Evolutionary conservation across 2,888 invertebrate genomes (phyloP), one percentile per base, ranked within the genome.

Genomic region (Griposia aprilina): DNA sequence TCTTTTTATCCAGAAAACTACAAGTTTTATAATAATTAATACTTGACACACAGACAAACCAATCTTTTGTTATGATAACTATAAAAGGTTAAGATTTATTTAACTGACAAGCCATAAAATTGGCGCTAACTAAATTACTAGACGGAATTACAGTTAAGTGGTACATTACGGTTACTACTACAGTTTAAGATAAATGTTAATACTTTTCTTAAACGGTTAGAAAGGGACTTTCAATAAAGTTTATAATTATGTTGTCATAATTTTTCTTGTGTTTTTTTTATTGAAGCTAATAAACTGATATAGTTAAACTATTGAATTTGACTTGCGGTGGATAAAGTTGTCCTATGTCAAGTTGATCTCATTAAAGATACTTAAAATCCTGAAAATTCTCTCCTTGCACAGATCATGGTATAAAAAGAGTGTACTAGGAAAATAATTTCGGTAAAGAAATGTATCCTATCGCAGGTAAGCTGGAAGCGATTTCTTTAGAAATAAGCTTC

Each of bases 111-210:
- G 63, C 74, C 57, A 36, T 84, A 69, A 82, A 80, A 85, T 82
- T 84, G 76, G 80, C 62, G 70, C 80, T 85, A 82, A 50, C 85
- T 77, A 86, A 85, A 87, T 85, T 85, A 77, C 80, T 74, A 60
- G 20, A 62, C 5, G 55, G 71, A 71, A 67, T 84, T 76, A 79
- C 48, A 75, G 76, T 70, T 76, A 87, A 84, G 83, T 86, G 80
- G 76, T 67, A 74, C 52, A 80, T 85, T 82, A 80, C 45, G 48
- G 74, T 69, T 65, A 30, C 55, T 48, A 65, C 11, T 17, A n/a
- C 13, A 50, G 70, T 69, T 76, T 55, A 41, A 72, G 26, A 65
- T 74, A 74, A 85, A 74, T 71, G 78, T 62, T 71, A 70, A 57
- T 63, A 77, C 59, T 82, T 78, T 76, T 76, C 63, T 26, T 41